Evolutionary conservation across 1,140 invertebrate species (phyloP), one percentile per base, ranked within the genome.

Genomic region (Zaprionus gabonicus): DNA sequence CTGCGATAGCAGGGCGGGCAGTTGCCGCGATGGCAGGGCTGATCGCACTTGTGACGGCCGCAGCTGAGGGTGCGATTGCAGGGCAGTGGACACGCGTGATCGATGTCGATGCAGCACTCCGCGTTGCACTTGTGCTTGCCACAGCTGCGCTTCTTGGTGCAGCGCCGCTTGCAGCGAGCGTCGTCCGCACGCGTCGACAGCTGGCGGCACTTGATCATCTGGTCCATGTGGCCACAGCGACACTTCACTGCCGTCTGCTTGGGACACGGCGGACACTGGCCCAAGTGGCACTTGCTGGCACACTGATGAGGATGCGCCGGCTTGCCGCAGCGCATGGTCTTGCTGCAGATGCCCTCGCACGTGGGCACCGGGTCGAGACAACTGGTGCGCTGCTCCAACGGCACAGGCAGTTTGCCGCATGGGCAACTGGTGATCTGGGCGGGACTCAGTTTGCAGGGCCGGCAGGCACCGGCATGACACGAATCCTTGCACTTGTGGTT

Each of bases 41-140:
- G 95, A 80, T 97, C 96, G 93, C 98, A 99, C 75, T 95, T 96
- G 91, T 99, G 98, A 63, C 95, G 94, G 28, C 97, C 97, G 93
- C 98, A 99, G 41, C 94, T 95, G 1, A 99, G 93, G 1, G 94
- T 95, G 76, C 96, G 96, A 15, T 96, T 96, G 93, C 98, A 99
- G 44, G 95, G 94, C 74, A 97, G 93, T 1, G 95, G 95, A 94
- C 98, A 99, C 34, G 96, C 93, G 92, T 99, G 98, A 57, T 97
- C 96, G 23, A 96, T 93, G 74, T 97, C 96, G 66, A 97, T 96
- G 91, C 98, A 99, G 92, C 98, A 98, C 31, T 94, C 91, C 64
- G 96, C 95, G 76, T 97, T 96, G 93, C 98, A 99, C 81, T 97
- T 98, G 92, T 99, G 98, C 70, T 96, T 96, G 1, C 96, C 97